These are phyloP conservation scores for Leucozona laternaria DNA, from an alignment of 2,888 invertebrate species.

Conservation along the genomic window DNA sequence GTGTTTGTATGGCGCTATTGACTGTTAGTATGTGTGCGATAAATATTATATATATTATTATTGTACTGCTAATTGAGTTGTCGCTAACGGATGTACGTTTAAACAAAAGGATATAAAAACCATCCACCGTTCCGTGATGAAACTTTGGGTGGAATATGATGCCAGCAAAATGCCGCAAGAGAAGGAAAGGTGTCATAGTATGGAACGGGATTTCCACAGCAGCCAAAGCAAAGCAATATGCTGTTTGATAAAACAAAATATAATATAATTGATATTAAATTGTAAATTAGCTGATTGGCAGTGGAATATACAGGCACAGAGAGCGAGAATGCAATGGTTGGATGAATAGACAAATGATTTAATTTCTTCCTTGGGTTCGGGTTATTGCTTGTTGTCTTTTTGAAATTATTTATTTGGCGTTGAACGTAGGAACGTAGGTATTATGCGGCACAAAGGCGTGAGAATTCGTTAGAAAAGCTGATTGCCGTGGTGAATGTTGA, in stretches of 20 bases:
- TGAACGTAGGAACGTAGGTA: neutral
- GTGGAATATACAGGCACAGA: neutral
- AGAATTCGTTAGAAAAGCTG: constrained; percentile 25
- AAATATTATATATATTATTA: constrained; percentile 19
- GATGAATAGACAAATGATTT: constrained; percentile 42
- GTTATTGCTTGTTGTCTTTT: neutral
- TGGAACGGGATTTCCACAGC: neutral
- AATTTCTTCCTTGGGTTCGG: constrained; percentile 1
- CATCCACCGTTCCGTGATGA: neutral
- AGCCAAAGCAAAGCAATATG: constrained; percentile 45
- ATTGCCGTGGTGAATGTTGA: constrained; percentile 11
- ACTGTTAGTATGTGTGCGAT: neutral
- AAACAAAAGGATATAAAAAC: constrained; percentile 54
- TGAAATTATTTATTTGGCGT: constrained; percentile 1
- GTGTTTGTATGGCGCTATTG: neutral
- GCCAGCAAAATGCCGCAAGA: neutral
- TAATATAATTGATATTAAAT: constrained; percentile 70
- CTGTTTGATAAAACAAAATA: constrained; percentile 47
- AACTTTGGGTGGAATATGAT: neutral
- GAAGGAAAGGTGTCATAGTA: neutral
- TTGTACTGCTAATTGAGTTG: constrained; percentile 73
- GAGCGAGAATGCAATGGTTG: constrained; percentile 20
- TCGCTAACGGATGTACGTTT: constrained; percentile 69
- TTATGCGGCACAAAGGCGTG: neutral
- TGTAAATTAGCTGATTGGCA: constrained; percentile 56